A percentile compares a stretch with the other conserved stretches of the same genome.
Evolutionary conservation across 2,113 vertebrate species (phyloP).

Genomic region (Xyrauchen texanus): DNA sequence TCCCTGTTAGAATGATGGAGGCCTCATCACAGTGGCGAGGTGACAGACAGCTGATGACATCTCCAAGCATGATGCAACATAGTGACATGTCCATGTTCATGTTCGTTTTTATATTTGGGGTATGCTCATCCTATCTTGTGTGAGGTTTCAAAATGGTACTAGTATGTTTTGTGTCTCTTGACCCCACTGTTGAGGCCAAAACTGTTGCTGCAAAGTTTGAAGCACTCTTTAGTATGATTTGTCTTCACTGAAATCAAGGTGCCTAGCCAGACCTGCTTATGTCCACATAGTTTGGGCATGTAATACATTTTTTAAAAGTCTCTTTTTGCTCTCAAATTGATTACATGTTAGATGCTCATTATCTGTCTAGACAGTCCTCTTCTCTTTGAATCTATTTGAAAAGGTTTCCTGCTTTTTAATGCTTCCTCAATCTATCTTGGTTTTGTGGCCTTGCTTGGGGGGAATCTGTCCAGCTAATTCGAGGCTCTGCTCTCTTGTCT

Average conservation of each 20-base stretch:
- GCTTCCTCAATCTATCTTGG: background rate
- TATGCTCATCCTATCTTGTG: background rate
- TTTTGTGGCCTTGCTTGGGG: background rate
- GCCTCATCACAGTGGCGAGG: background rate
- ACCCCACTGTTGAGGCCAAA: background rate
- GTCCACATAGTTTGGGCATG: no score
- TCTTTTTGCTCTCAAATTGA: conserved; percentile 7
- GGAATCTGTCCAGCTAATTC: conserved; percentile 5
- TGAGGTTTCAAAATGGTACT: background rate
- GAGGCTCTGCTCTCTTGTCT: conserved; percentile 15
- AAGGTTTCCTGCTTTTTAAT: background rate
- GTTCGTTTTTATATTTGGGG: background rate
- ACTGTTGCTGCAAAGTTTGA: no score
- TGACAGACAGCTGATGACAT: conserved; percentile 14
- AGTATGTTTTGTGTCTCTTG: background rate
- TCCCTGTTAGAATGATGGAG: background rate
- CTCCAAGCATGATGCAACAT: conserved; percentile 32
- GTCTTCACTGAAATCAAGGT: no score
- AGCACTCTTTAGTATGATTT: no score
- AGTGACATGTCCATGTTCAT: conserved; percentile 5
- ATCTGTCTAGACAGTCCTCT: background rate
- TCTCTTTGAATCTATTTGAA: background rate
- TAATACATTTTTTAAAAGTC: background rate
- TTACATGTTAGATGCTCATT: background rate
- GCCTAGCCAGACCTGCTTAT: no score